Percentiles rank a stretch among this genome's conserved stretches.
Evolutionary conservation across 2,888 invertebrate genomes (phyloP).

Genomic region (Coelogynopora nodosa): DNA sequence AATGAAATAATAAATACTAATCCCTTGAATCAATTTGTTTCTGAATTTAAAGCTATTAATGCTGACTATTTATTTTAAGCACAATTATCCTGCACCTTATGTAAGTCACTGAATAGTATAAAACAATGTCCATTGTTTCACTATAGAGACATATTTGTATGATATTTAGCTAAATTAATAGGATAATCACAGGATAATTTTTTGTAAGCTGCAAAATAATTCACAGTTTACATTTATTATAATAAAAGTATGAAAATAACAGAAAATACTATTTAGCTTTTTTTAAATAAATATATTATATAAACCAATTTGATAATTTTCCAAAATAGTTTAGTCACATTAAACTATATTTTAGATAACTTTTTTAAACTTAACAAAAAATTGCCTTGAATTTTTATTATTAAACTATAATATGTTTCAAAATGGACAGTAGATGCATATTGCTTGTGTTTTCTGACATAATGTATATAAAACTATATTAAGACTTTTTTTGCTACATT

Average conservation of each 20-base stretch:
- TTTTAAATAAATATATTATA: not conserved
- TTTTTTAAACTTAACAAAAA: not conserved
- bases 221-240: not conserved
- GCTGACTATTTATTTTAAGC: not conserved
- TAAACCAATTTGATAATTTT: not conserved
- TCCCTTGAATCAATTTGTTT: not conserved
- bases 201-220: not conserved
- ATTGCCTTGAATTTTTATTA: not conserved
- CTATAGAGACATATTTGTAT: not conserved
- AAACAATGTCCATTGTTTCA: not conserved
- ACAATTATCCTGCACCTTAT: not conserved
- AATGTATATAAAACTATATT: too few species aligned
- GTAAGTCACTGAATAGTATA: not conserved
- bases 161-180: not conserved
- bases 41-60: not conserved
- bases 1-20: not conserved
- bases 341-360: not conserved
- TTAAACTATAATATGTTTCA: not conserved
- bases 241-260: not conserved
- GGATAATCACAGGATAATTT: too few species aligned
- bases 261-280: not conserved
- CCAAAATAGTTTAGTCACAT: not conserved
- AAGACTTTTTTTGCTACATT: too few species aligned
- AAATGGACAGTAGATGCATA: not conserved
- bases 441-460: too few species aligned